Percentiles rank a stretch among this genome's conserved stretches.
Evolutionary conservation across 2,797 vertebrate genomes (phyloP).

Genomic region (Onychomys arenicola): DNA sequence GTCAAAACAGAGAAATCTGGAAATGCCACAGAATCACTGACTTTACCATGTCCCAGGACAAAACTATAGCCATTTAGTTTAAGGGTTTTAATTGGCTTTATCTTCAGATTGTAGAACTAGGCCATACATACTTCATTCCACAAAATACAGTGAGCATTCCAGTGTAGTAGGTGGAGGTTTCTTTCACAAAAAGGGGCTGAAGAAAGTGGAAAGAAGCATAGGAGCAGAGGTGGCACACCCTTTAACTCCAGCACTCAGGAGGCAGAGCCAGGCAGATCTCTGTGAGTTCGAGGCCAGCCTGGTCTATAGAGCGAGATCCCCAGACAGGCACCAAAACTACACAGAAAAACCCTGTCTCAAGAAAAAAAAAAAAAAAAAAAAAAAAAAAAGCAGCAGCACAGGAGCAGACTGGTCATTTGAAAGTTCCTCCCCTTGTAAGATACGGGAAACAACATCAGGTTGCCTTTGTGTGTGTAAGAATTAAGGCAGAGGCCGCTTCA

Average conservation of each 20-base stretch:
- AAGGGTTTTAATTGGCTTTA: neutral
- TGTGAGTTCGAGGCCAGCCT: too few relatives aligned
- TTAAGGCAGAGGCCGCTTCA: neutral
- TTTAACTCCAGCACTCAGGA: too few relatives aligned
- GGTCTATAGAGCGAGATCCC: too few relatives aligned
- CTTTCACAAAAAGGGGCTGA: neutral
- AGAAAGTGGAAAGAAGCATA: neutral
- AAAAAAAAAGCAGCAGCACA: too few relatives aligned
- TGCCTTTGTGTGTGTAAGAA: neutral
- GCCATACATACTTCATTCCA: neutral
- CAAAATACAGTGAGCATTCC: neutral
- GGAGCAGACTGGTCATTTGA: neutral
- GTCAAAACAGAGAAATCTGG: neutral
- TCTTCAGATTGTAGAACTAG: neutral
- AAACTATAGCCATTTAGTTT: neutral
- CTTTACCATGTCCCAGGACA: neutral
- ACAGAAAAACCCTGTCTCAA: too few relatives aligned
- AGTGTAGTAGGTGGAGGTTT: neutral
- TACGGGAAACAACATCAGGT: neutral
- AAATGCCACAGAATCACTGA: neutral
- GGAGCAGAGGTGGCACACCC: too few relatives aligned
- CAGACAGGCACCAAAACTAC: too few relatives aligned
- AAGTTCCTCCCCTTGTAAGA: neutral
- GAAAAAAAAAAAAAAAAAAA: too few relatives aligned
- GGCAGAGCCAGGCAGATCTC: too few relatives aligned